A percentile compares a stretch with the other conserved stretches of the same genome.
Conservation (phyloP, 2,113 vertebrate species). For the Ciconia stormi region DNA sequence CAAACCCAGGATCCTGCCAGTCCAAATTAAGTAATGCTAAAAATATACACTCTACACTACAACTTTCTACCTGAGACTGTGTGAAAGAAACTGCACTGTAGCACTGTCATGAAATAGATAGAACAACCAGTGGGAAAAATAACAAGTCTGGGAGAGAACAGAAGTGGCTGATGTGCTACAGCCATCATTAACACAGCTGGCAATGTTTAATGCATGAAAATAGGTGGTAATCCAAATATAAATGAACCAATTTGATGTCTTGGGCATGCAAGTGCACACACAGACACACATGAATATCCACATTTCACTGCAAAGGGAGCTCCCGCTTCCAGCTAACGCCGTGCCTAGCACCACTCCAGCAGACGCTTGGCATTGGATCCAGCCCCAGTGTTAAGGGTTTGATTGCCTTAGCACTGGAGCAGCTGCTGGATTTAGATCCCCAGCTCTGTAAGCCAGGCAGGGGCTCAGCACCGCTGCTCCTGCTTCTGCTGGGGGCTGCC, state of each 20-base stretch:
- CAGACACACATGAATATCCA: background rate
- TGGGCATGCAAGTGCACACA: background rate
- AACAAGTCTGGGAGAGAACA: background rate
- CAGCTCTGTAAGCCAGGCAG: background rate
- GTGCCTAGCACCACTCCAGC: background rate
- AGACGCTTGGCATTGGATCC: background rate
- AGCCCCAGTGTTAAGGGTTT: background rate
- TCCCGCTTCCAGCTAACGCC: background rate
- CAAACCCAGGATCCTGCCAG: background rate
- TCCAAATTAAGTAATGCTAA: background rate
- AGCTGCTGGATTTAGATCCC: background rate
- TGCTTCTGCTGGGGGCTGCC: background rate
- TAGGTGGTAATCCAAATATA: background rate
- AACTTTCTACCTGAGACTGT: background rate
- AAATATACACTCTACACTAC: background rate
- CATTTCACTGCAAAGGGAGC: background rate
- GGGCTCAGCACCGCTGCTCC: background rate
- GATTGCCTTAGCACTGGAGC: rapidly evolving
- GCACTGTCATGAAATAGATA: background rate
- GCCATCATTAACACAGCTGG: slow-evolving; percentile 10
- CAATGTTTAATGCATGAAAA: slow-evolving; percentile 15
- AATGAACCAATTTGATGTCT: background rate
- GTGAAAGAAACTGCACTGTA: background rate
- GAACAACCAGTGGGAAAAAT: background rate
- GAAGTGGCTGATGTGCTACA: background rate